Conservation (phyloP, 2,888 invertebrate genomes). For the Heliothis peltigera region DNA sequence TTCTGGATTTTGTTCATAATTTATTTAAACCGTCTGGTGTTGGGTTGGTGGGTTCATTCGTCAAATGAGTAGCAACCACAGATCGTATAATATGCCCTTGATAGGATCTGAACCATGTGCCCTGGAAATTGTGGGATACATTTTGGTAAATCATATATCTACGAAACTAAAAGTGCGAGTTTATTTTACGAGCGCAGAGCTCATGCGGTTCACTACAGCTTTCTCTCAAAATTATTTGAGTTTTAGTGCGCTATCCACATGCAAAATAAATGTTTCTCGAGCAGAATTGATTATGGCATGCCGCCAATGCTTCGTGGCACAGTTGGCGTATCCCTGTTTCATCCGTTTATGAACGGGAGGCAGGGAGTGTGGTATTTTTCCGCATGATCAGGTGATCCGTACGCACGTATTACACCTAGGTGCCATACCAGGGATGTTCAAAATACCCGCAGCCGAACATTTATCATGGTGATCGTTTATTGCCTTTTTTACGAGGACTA, state of each 20-base stretch:
- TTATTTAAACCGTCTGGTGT: constrained; percentile 27
- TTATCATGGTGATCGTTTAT: constrained; percentile 42
- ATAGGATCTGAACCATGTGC: too few relatives aligned
- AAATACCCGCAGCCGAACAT: constrained; percentile 38
- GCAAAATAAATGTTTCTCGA: constrained; percentile 53
- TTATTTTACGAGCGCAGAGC: constrained; percentile 4
- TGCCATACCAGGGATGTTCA: constrained; percentile 30
- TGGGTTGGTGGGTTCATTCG: constrained; percentile 20
- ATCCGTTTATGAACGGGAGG: constrained; percentile 51
- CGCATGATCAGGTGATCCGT: constrained; percentile 44
- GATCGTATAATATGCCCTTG: not conserved
- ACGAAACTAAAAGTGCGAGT: constrained; percentile 6
- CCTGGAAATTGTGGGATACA: too few relatives aligned
- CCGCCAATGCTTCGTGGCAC: constrained; percentile 60
- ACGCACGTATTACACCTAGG: constrained; percentile 26
- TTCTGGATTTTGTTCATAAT: constrained; percentile 34
- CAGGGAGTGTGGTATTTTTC: constrained; percentile 49
- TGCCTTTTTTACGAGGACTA: constrained; percentile 31
- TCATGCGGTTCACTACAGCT: constrained; percentile 30
- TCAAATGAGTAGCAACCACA: not conserved
- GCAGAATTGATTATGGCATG: constrained; percentile 68
- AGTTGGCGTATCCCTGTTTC: constrained; percentile 62
- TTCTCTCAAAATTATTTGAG: constrained; percentile 42
- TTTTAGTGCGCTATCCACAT: constrained; percentile 49
- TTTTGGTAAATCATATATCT: too few relatives aligned